A percentile compares a stretch with the other conserved stretches of the same genome.
phyloP scores from a whole-genome alignment of 2,888 invertebrate species.

The Sarcophaga carnaria region DNA sequence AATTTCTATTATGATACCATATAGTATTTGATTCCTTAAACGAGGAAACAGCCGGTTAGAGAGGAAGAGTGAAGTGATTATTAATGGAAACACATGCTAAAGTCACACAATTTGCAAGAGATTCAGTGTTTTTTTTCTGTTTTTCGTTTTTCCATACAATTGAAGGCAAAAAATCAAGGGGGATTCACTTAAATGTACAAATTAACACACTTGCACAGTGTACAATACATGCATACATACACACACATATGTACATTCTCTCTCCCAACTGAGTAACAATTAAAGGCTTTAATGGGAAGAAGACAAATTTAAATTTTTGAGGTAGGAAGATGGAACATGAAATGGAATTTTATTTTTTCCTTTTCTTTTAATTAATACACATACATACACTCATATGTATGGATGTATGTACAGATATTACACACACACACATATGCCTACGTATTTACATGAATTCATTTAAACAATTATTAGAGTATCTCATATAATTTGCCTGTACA shows the following conservation, averaged over 20 bases:
- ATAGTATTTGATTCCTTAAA: neutral
- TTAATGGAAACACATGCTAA: slow-evolving; percentile 36
- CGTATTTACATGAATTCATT: neutral
- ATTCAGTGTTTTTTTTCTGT: slow-evolving; percentile 13
- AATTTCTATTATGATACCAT: slow-evolving; percentile 32
- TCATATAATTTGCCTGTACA: neutral
- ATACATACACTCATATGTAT: neutral
- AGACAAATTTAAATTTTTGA: slow-evolving; percentile 9
- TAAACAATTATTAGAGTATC: neutral
- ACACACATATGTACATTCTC: neutral
- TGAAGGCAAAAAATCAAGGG: slow-evolving; percentile 19
- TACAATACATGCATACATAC: neutral
- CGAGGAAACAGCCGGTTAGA: neutral
- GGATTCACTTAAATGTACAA: slow-evolving; percentile 34
- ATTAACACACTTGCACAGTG: neutral
- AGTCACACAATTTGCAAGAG: slow-evolving; percentile 40
- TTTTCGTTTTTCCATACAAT: slow-evolving; percentile 5
- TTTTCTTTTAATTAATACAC: slow-evolving; percentile 13
- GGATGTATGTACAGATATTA: neutral
- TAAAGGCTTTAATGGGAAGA: neutral
- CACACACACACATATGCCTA: neutral
- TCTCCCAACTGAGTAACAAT: no score
- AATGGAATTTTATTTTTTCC: neutral
- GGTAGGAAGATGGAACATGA: slow-evolving; percentile 25
- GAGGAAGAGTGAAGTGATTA: slow-evolving; percentile 1